A percentile compares a stretch with the other conserved stretches of the same genome.
Conservation (phyloP, 2,888 invertebrate species). For the Drosophila subsilvestris region DNA sequence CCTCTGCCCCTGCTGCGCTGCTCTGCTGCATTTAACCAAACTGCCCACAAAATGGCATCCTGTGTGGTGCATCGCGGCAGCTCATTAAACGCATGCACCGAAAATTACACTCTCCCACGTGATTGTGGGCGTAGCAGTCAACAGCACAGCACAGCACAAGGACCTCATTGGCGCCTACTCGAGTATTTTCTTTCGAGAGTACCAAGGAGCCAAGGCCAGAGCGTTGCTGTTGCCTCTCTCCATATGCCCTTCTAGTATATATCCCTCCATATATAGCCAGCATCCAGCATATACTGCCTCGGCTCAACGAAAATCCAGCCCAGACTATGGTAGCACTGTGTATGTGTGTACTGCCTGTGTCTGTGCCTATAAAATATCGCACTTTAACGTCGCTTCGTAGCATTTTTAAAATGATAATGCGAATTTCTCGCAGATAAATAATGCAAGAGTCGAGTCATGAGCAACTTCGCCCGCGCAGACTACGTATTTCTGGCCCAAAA, state of each 20-base stretch:
- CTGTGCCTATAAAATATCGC: constrained; percentile 56
- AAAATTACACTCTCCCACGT: constrained; percentile 28
- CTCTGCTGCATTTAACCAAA: constrained; percentile 42
- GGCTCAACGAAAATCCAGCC: not conserved
- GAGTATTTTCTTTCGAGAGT: constrained; percentile 21
- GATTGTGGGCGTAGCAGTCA: not conserved
- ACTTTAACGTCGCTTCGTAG: constrained; percentile 56
- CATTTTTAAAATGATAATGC: constrained; percentile 64
- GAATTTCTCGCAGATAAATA: constrained; percentile 45
- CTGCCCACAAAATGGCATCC: constrained; percentile 67
- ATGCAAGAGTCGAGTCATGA: constrained; percentile 42
- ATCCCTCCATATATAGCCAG: not conserved
- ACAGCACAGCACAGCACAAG: constrained; percentile 8
- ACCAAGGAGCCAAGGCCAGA: constrained; percentile 37
- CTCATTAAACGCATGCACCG: constrained; percentile 72
- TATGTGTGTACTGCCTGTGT: constrained; percentile 8
- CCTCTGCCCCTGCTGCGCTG: constrained; percentile 14
- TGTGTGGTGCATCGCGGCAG: constrained; percentile 53
- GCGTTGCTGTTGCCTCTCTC: too few species aligned
- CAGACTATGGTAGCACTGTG: not conserved
- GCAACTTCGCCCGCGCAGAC: constrained; percentile 7
- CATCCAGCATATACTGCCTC: too few species aligned
- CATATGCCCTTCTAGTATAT: not conserved
- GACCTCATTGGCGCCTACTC: constrained; percentile 18
- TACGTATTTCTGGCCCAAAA: constrained; percentile 19